Conservation (phyloP, 1,140 invertebrate species). For the Daktulosphaira vitifoliae region DNA sequence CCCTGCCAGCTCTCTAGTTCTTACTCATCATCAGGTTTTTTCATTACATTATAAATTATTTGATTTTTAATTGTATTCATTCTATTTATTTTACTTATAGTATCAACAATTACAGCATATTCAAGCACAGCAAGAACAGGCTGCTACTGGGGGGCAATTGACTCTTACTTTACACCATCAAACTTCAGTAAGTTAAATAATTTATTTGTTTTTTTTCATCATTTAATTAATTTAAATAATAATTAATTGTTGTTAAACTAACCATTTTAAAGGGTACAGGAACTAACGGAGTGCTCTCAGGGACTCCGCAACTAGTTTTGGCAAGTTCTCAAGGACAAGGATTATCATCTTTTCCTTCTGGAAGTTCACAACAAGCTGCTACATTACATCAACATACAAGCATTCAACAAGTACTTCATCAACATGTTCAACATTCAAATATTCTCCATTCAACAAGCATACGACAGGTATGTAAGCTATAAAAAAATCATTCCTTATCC, state of each 20-base stretch:
- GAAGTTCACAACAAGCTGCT: constrained; percentile 19
- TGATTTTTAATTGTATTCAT: constrained; percentile 1
- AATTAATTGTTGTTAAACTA: neutral
- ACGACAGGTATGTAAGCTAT: constrained; percentile 35
- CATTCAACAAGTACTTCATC: constrained; percentile 36
- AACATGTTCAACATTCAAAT: constrained; percentile 37
- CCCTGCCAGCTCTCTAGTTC: constrained; percentile 51
- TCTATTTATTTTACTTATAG: constrained; percentile 28
- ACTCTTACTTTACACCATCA: constrained; percentile 47
- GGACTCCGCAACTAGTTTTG: constrained; percentile 37
- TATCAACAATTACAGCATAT: constrained; percentile 47
- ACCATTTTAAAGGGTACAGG: constrained; percentile 37
- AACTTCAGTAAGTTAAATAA: constrained; percentile 35
- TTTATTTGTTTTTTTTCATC: neutral
- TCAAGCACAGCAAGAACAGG: constrained; percentile 42
- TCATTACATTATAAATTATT: constrained; percentile 4
- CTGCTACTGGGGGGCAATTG: constrained; percentile 44
- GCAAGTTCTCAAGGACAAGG: constrained; percentile 26
- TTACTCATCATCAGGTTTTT: constrained; percentile 50
- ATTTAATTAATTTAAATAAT: neutral
- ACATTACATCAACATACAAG: constrained; percentile 36
- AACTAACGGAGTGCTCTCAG: constrained; percentile 34
- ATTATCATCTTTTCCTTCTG: constrained; percentile 35
- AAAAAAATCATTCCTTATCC: no score
- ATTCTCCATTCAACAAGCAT: constrained; percentile 36